Evolutionary conservation across 2,113 vertebrate genomes (phyloP).

Genomic region (Mesocricetus auratus): DNA sequence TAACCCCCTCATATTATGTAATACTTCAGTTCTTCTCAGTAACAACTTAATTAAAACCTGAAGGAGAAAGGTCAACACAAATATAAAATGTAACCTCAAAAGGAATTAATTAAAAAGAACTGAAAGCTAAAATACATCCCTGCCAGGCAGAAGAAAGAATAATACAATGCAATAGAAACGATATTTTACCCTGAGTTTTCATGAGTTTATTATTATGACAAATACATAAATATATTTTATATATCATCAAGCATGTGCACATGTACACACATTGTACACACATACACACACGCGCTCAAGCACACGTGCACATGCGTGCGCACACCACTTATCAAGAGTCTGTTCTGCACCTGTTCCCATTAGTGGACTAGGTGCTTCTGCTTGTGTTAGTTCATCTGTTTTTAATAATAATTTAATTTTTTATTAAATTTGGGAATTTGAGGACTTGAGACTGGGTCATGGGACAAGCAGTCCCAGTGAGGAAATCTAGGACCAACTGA

Average conservation of each 20-base stretch:
- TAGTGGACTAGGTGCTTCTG: background rate
- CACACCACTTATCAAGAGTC: background rate
- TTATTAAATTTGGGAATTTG: background rate
- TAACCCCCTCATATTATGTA: slow-evolving; percentile 56
- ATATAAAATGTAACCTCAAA: slow-evolving; percentile 53
- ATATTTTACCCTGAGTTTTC: slow-evolving; percentile 18
- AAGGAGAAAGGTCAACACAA: slow-evolving; percentile 37
- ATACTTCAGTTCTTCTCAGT: slow-evolving; percentile 57
- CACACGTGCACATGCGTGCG: too few species aligned
- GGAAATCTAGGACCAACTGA: background rate
- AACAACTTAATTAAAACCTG: slow-evolving; percentile 68
- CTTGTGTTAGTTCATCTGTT: background rate
- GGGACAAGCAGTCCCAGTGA: background rate
- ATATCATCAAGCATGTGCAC: too few species aligned
- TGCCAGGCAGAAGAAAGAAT: slow-evolving; percentile 22
- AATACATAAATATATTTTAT: background rate
- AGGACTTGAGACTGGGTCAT: background rate
- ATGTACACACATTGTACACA: too few species aligned
- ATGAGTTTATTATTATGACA: background rate
- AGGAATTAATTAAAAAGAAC: slow-evolving; percentile 51
- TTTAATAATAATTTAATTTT: background rate
- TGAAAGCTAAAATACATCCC: slow-evolving; percentile 11
- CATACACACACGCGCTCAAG: background rate
- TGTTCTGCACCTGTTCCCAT: background rate
- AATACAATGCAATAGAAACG: background rate